phyloP scores from a whole-genome alignment of 2,888 invertebrate species.

The Molanna angustata region DNA sequence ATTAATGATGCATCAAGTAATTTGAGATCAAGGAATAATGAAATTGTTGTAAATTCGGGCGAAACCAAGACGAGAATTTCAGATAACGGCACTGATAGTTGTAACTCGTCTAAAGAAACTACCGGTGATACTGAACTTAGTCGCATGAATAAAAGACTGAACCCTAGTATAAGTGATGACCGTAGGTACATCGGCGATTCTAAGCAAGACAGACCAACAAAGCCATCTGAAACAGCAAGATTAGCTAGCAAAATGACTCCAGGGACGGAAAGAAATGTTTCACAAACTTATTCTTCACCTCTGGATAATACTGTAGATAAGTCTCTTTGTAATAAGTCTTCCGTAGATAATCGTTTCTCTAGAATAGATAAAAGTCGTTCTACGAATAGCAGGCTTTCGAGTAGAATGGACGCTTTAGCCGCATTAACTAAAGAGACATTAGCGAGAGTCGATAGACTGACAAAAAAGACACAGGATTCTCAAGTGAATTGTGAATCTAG shows the following conservation, averaged over 20 bases:
- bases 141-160: slow-evolving; percentile 29
- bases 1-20: slow-evolving; percentile 4
- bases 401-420: slow-evolving; percentile 49
- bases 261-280: slow-evolving; percentile 17
- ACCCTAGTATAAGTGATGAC: slow-evolving; percentile 19
- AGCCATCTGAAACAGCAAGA: not conserved
- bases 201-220: slow-evolving; percentile 8
- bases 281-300: slow-evolving; percentile 13
- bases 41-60: slow-evolving; percentile 7
- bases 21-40: too few species aligned
- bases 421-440: slow-evolving; percentile 51
- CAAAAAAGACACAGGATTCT: slow-evolving; percentile 35
- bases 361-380: slow-evolving; percentile 20
- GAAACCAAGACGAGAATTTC: slow-evolving; percentile 3
- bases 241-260: slow-evolving; percentile 19
- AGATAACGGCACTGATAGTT: too few species aligned
- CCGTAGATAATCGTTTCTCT: slow-evolving; percentile 27
- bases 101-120: slow-evolving; percentile 10
- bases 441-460: slow-evolving; percentile 49
- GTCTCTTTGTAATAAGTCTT: slow-evolving; percentile 25
- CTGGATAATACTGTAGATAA: slow-evolving; percentile 23
- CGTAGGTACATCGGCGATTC: slow-evolving; percentile 15
- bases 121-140: slow-evolving; percentile 22
- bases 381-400: slow-evolving; percentile 37
- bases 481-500: slow-evolving; percentile 3